phyloP scores from a whole-genome alignment of 2,797 vertebrate genomes.

The Gymnothorax javanicus region DNA sequence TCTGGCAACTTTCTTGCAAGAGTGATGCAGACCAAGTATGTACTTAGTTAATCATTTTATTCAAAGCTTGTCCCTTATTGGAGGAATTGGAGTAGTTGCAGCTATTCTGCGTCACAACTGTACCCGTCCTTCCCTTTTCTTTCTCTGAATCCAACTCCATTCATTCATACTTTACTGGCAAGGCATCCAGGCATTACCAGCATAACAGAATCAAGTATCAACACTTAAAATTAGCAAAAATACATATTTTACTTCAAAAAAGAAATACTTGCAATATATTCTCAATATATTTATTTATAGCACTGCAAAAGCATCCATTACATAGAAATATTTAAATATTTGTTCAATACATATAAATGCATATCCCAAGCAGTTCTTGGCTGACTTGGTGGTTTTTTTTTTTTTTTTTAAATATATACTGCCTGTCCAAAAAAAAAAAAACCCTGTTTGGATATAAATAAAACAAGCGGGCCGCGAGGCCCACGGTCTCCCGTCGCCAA shows the following conservation, averaged over 20 bases:
- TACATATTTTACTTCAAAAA: not conserved
- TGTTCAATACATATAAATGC: not conserved
- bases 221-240: not conserved
- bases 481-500: too few relatives aligned
- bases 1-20: too few relatives aligned
- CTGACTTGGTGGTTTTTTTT: not conserved
- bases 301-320: too few relatives aligned
- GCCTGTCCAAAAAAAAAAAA: too few relatives aligned
- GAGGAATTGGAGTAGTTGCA: too few relatives aligned
- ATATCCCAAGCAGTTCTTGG: not conserved
- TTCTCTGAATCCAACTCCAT: conserved; percentile 29
- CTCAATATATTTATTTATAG: not conserved
- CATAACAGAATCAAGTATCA: not conserved
- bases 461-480: too few relatives aligned
- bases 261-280: not conserved
- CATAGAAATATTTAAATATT: not conserved
- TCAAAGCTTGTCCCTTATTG: too few relatives aligned
- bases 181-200: not conserved
- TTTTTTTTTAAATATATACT: not conserved
- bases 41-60: too few relatives aligned
- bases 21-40: too few relatives aligned
- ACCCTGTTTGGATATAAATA: too few relatives aligned
- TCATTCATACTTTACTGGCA: not conserved
- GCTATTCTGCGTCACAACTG: too few relatives aligned
- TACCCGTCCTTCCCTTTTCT: conserved; percentile 36